Evolutionary conservation across 2,888 invertebrate species (phyloP).

Genomic region (Dascillus cervinus): DNA sequence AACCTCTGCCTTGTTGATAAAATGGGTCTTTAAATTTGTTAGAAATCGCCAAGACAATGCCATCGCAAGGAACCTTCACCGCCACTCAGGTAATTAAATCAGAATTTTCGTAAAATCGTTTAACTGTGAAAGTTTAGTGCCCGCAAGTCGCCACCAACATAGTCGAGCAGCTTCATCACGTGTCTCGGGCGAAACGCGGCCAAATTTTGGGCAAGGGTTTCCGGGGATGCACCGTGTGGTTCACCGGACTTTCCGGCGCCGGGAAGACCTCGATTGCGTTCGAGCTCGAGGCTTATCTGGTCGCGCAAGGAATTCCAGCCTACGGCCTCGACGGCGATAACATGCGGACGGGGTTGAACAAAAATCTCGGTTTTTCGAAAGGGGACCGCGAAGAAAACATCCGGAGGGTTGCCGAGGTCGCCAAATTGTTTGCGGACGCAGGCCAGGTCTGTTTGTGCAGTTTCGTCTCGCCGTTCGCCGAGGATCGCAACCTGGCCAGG

Average conservation of each 20-base stretch:
- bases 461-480: slow-evolving; percentile 94
- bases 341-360: slow-evolving; percentile 90
- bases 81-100: no score
- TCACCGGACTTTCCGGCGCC: slow-evolving; percentile 87
- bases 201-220: slow-evolving; percentile 88
- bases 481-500: slow-evolving; percentile 85
- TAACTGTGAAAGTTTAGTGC: no score
- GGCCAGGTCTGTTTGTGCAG: slow-evolving; percentile 94
- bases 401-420: slow-evolving; percentile 92
- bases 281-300: slow-evolving; percentile 89
- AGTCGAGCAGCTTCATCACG: slow-evolving; percentile 89
- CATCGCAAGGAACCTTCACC: no score
- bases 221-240: slow-evolving; percentile 94
- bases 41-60: no score
- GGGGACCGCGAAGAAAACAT: slow-evolving; percentile 97
- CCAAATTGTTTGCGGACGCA: slow-evolving; percentile 94
- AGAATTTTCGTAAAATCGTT: no score
- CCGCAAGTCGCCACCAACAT: slow-evolving; percentile 91
- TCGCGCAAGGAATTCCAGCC: slow-evolving; percentile 82
- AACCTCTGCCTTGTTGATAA: no score
- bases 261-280: slow-evolving; percentile 98
- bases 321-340: slow-evolving; percentile 98
- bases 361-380: slow-evolving; percentile 91
- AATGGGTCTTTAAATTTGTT: no score
- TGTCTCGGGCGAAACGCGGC: slow-evolving; percentile 86